Evolutionary conservation across 53 echinoderm and acorn worm species (phyloP).

Genomic region (Glandiceps talaboti): DNA sequence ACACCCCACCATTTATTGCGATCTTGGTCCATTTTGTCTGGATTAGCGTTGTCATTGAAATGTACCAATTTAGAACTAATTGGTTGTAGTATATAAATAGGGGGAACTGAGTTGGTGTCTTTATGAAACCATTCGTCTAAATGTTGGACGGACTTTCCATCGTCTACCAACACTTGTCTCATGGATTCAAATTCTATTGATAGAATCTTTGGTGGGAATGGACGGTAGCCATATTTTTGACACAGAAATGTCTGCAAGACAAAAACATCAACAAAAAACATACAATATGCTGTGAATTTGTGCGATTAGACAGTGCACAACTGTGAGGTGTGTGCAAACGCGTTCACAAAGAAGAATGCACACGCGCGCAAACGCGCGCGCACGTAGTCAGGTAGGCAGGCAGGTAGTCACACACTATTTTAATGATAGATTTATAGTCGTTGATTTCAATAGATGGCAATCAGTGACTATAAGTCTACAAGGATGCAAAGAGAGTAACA

Average conservation of each 20-base stretch:
- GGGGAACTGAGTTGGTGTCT: slow-evolving; percentile 26
- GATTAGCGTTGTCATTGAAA: slow-evolving; percentile 20
- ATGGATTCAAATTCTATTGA: slow-evolving; percentile 9
- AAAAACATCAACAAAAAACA: background rate
- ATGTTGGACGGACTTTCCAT: slow-evolving; percentile 4
- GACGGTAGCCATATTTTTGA: too few relatives aligned
- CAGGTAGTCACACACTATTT: too few relatives aligned
- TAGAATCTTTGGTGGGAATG: slow-evolving; percentile 27
- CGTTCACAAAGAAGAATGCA: too few relatives aligned
- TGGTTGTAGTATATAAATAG: slow-evolving; percentile 23
- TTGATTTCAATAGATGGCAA: too few relatives aligned
- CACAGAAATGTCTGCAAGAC: slow-evolving; percentile 26
- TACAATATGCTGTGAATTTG: background rate
- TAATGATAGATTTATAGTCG: too few relatives aligned
- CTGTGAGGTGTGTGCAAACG: too few relatives aligned
- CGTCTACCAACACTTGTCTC: slow-evolving; percentile 6
- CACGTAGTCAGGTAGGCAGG: too few relatives aligned
- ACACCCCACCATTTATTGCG: slow-evolving; percentile 25
- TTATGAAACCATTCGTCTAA: slow-evolving; percentile 25
- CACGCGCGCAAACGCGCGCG: too few relatives aligned
- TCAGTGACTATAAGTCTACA: too few relatives aligned
- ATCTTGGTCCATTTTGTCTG: slow-evolving; percentile 13
- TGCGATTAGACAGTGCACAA: background rate
- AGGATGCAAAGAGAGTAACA: too few relatives aligned
- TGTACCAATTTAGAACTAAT: slow-evolving; percentile 25